Evolutionary conservation across 2,113 vertebrate species (phyloP), one percentile per base, ranked within the genome.

Genomic region (Callospermophilus lateralis): DNA sequence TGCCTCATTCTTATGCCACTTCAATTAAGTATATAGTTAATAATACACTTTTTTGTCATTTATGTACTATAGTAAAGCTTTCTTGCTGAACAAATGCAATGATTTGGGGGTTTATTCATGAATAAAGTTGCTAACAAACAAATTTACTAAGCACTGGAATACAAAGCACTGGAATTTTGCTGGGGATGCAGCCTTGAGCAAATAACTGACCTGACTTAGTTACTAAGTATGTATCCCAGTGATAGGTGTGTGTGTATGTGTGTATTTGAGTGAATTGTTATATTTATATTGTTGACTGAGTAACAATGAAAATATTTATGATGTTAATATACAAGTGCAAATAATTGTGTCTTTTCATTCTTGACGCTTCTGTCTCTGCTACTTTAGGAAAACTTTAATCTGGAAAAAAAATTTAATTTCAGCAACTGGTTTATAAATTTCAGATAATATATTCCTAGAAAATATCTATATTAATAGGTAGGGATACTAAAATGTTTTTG

Each of bases 351-450:
- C 63, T 89, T 45, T 20, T 84, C 16, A 53, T 76, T 92, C 8
- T 78, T 51, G 7, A 67, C 73, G 4, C 4, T 86, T 97, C n/a
- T 90, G 16, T 80, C 13, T 45, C n/a, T 84, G 37, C n/a, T 92
- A 26, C 76, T 78, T 67, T 84, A 83, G n/a, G 53, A 90, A 90
- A 90, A 76, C 17, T 89, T 96, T 76, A 58, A 95, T 84, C 32
- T 79, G 37, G 16, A 88, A 77, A 55, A 55, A 96, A 65, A n/a
- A 32, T 89, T 95, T 34, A 32, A 85, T 89, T 68, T 7, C 3
- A 95, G n/a, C 10, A 89, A 3, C 84, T 95, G 45, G 58, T 93
- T 81, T 89, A 77, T 95, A 72, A 83, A 73, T 94, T 77, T 89
- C 17, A 83, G 19, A 32, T 61, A 79, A 91, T 19, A 51, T 3